Conservation (phyloP, 1,140 invertebrate genomes). For the Leptinotarsa defecta region DNA sequence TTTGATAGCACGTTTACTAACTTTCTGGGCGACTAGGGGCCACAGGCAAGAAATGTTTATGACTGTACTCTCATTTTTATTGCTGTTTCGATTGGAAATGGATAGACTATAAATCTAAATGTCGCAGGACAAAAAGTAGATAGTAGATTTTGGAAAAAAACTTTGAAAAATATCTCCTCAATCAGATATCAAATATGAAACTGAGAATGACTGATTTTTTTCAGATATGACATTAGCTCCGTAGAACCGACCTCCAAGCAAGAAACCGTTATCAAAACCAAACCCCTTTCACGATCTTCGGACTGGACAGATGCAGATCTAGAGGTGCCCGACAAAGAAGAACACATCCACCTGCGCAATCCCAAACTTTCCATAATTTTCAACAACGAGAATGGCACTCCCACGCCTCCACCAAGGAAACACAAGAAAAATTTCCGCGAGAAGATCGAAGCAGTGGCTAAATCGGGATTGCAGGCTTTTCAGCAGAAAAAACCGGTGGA, state of each 20-base stretch:
- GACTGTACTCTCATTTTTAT: no score
- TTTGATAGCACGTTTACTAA: no score
- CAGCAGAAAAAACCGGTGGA: conserved; percentile 45
- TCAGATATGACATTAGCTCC: conserved; percentile 40
- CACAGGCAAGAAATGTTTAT: no score
- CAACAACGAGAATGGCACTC: conserved; percentile 52
- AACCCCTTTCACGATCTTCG: conserved; percentile 53
- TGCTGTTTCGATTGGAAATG: no score
- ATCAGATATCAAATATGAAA: no score
- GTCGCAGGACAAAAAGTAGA: no score
- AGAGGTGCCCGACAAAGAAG: conserved; percentile 57
- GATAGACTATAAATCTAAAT: no score
- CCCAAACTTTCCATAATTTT: conserved; percentile 55
- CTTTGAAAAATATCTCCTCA: no score
- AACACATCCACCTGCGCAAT: conserved; percentile 51
- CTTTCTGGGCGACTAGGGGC: no score
- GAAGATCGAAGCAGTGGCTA: conserved; percentile 50
- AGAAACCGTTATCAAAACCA: conserved; percentile 39
- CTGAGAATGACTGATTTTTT: conserved; percentile 20
- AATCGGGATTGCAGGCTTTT: conserved; percentile 49
- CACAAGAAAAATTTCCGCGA: conserved; percentile 42
- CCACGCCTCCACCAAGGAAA: conserved; percentile 51
- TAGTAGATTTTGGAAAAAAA: no score
- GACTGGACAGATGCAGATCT: conserved; percentile 64
- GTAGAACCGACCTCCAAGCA: conserved; percentile 30